Evolutionary conservation across 2,797 vertebrate species (phyloP).

Genomic region (Apogon talboti): DNA sequence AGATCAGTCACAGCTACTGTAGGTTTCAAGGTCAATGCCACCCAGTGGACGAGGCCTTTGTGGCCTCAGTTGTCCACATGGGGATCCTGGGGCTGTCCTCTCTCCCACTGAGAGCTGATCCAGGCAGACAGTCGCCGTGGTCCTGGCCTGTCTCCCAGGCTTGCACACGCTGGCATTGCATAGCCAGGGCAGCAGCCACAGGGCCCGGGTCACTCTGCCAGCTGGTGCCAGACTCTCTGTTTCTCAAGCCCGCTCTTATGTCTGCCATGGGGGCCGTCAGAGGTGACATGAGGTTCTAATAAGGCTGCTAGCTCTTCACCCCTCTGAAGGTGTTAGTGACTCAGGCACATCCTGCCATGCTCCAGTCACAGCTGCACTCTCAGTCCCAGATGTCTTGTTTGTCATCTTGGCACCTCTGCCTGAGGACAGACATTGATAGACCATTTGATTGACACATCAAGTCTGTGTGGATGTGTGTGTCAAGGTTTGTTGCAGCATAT

Average conservation of each 20-base stretch:
- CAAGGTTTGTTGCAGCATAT: slow-evolving; percentile 47
- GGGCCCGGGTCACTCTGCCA: slow-evolving; percentile 83
- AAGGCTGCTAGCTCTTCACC: slow-evolving; percentile 69
- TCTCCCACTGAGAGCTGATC: slow-evolving; percentile 77
- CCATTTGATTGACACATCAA: slow-evolving; percentile 79
- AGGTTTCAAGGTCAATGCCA: slow-evolving; percentile 76
- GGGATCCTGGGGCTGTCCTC: slow-evolving; percentile 72
- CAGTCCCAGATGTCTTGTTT: slow-evolving; percentile 80
- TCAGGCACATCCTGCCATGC: slow-evolving; percentile 71
- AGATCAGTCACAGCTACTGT: slow-evolving; percentile 58
- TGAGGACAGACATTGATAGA: slow-evolving; percentile 80
- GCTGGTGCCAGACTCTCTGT: slow-evolving; percentile 78
- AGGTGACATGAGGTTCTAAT: slow-evolving; percentile 78
- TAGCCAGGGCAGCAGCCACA: slow-evolving; percentile 76
- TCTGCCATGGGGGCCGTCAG: slow-evolving; percentile 73
- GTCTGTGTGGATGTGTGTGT: slow-evolving; percentile 49
- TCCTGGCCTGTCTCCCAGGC: slow-evolving; percentile 77
- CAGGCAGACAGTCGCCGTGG: slow-evolving; percentile 77
- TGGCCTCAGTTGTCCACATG: slow-evolving; percentile 62
- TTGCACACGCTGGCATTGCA: slow-evolving; percentile 59
- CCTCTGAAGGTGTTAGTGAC: slow-evolving; percentile 75
- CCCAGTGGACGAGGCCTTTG: slow-evolving; percentile 56
- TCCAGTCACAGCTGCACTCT: slow-evolving; percentile 72
- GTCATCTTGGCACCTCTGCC: slow-evolving; percentile 76
- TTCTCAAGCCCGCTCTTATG: slow-evolving; percentile 67